Conservation (phyloP, 1,140 invertebrate species). For the Bombus balteatus region DNA sequence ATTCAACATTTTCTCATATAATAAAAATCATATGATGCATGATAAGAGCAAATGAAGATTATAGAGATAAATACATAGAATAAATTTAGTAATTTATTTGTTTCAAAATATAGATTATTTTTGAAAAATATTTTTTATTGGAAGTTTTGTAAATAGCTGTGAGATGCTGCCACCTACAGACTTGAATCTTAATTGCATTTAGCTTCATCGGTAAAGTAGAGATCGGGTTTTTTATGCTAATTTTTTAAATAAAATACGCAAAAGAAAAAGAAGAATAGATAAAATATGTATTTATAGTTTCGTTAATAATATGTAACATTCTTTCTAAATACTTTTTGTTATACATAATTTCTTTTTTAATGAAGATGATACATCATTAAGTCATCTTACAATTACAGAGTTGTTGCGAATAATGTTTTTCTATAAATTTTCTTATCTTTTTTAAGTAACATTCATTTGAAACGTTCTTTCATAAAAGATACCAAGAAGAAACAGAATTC, state of each 20-base stretch:
- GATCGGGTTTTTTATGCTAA: neutral
- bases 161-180: constrained; percentile 57
- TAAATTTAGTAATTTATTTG: neutral
- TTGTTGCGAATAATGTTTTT: neutral
- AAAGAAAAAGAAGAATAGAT: neutral
- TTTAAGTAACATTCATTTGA: neutral
- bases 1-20: neutral
- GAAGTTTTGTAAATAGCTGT: constrained; percentile 39
- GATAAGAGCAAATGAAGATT: neutral
- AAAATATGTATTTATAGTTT: neutral
- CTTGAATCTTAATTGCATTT: neutral
- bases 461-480: neutral
- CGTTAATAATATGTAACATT: neutral
- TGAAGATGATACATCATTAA: neutral
- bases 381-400: neutral
- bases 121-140: neutral
- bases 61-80: neutral
- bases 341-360: neutral
- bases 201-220: constrained; percentile 54
- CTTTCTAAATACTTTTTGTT: neutral
- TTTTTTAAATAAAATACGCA: neutral
- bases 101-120: neutral
- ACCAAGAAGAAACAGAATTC: neutral
- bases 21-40: neutral
- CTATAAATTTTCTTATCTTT: no score